A percentile compares a stretch with the other conserved stretches of the same genome.
phyloP scores from a whole-genome alignment of 2,797 vertebrate species.

The Remorina albescens region DNA sequence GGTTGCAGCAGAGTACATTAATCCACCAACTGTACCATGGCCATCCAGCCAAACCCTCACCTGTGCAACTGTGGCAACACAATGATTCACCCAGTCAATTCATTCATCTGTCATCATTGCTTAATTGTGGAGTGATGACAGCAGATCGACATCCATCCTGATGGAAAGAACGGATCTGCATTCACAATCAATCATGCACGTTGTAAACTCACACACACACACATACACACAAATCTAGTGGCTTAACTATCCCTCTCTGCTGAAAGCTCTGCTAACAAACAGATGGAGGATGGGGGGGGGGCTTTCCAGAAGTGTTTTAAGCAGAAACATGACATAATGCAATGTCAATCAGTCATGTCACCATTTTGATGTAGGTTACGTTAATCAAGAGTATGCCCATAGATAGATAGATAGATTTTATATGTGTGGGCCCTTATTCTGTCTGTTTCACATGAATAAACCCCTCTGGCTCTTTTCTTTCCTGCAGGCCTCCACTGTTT shows the following conservation, averaged over 20 bases:
- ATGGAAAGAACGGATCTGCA: slow-evolving; percentile 51
- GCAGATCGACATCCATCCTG: slow-evolving; percentile 33
- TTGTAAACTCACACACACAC: slow-evolving; percentile 42
- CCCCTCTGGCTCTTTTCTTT: slow-evolving; percentile 24
- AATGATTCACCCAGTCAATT: slow-evolving; percentile 19
- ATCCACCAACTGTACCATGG: slow-evolving; percentile 23
- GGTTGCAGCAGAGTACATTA: background rate
- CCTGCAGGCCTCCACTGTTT: slow-evolving; percentile 57
- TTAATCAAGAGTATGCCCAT: background rate
- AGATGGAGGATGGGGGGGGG: slow-evolving; percentile 43
- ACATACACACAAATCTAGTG: slow-evolving; percentile 34
- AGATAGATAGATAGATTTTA: slow-evolving; percentile 21
- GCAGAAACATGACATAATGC: slow-evolving; percentile 63
- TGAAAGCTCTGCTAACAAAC: slow-evolving; percentile 70
- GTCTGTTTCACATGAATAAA: slow-evolving; percentile 29
- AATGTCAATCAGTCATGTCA: slow-evolving; percentile 56
- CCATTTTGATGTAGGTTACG: slow-evolving; percentile 36
- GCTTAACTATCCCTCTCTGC: slow-evolving; percentile 63
- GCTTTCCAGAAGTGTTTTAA: slow-evolving; percentile 57
- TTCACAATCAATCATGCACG: slow-evolving; percentile 63
- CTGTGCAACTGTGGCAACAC: slow-evolving; percentile 54
- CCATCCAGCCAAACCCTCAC: slow-evolving; percentile 42
- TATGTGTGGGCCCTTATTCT: slow-evolving; percentile 20
- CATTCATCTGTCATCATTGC: slow-evolving; percentile 50
- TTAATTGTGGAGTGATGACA: slow-evolving; percentile 38